phyloP scores from a whole-genome alignment of 2,888 invertebrate genomes.

The Brenthis daphne region DNA sequence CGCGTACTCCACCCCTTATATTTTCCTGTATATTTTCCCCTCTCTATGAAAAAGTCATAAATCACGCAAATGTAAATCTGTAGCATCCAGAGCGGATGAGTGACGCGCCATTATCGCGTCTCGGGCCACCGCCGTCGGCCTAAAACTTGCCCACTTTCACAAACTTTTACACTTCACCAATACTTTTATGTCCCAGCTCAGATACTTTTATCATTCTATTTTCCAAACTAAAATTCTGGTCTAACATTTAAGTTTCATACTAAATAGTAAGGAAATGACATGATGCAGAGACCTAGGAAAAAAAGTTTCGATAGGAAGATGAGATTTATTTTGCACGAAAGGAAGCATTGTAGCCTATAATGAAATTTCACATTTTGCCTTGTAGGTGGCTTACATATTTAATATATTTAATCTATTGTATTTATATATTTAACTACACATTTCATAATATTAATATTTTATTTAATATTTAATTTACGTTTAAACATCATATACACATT shows the following conservation, averaged over 20 bases:
- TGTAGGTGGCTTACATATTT: too few relatives aligned
- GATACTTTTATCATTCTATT: constrained; percentile 47
- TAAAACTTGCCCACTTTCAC: constrained; percentile 61
- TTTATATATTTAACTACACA: too few relatives aligned
- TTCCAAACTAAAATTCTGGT: constrained; percentile 42
- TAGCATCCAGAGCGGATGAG: constrained; percentile 77
- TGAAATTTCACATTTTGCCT: constrained; percentile 4
- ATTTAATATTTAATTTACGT: too few relatives aligned
- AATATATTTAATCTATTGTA: too few relatives aligned
- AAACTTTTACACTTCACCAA: constrained; percentile 49
- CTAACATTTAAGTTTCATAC: constrained; percentile 40
- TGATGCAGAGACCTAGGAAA: not conserved
- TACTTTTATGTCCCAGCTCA: constrained; percentile 49
- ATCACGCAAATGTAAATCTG: constrained; percentile 81
- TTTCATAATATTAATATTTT: too few relatives aligned
- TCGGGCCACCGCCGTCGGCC: constrained; percentile 55
- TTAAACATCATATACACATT: too few relatives aligned
- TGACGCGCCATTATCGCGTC: constrained; percentile 78
- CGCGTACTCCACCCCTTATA: constrained; percentile 51
- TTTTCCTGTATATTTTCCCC: constrained; percentile 73
- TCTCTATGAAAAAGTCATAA: constrained; percentile 81
- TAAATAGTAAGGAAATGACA: constrained; percentile 24
- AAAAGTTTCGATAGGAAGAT: not conserved
- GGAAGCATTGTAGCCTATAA: not conserved
- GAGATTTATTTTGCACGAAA: constrained; percentile 1